phyloP scores from a whole-genome alignment of 2,888 invertebrate genomes.

The Caenorhabditis sp. region DNA sequence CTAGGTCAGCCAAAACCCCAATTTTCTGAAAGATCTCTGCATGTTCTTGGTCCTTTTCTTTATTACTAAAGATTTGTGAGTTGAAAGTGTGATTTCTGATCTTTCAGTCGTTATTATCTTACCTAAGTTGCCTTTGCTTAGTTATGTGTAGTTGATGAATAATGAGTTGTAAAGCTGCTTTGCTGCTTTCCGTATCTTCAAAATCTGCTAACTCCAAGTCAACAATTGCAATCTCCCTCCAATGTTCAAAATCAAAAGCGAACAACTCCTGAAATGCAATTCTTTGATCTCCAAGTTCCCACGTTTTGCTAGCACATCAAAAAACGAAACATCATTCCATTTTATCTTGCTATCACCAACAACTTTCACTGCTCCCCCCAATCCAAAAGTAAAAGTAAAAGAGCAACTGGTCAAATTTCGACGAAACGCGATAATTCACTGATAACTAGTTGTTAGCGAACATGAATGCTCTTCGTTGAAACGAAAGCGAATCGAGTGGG shows the following conservation, averaged over 20 bases:
- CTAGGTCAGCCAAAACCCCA: too few relatives aligned
- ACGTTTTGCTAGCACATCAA: conserved; percentile 9
- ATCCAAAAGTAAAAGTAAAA: neutral
- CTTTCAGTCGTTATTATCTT: neutral
- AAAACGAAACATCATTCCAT: conserved; percentile 6
- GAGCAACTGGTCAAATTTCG: conserved; percentile 11
- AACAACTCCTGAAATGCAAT: conserved; percentile 35
- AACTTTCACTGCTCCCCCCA: neutral
- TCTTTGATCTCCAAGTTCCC: conserved; percentile 3
- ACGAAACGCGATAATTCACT: neutral
- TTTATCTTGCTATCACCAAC: neutral
- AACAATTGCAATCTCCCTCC: conserved; percentile 40
- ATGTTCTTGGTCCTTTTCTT: too few relatives aligned
- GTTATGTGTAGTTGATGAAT: conserved; percentile 12
- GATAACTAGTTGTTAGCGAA: conserved; percentile 16
- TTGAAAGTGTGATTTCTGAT: too few relatives aligned
- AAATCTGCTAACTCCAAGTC: conserved; percentile 29
- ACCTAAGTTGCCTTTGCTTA: conserved; percentile 37
- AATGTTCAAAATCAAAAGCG: conserved; percentile 39
- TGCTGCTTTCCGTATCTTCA: conserved; percentile 1
- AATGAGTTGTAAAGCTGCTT: conserved; percentile 9
- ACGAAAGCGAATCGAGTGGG: conserved; percentile 15
- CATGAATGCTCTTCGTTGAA: conserved; percentile 8
- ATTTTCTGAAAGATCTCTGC: too few relatives aligned
- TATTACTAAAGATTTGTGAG: too few relatives aligned